These are phyloP conservation scores for Hedychridium roseum DNA, from an alignment of 2,888 invertebrate genomes.

Conservation along the genomic window DNA sequence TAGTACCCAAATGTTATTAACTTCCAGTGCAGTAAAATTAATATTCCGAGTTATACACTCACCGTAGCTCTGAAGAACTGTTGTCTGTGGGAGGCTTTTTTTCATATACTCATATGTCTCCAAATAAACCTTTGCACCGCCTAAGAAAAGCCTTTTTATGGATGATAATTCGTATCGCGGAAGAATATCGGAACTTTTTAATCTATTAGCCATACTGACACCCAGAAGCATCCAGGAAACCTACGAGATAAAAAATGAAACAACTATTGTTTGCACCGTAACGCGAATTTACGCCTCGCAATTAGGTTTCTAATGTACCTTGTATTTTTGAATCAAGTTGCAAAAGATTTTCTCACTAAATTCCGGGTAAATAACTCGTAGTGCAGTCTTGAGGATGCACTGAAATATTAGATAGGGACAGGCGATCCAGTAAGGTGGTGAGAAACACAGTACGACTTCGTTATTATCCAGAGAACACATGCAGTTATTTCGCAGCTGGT, in stretches of 20 bases:
- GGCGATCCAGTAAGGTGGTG: conserved; percentile 37
- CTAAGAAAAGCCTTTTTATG: conserved; percentile 31
- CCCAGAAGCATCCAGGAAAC: conserved; percentile 37
- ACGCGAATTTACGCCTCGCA: conserved; percentile 1
- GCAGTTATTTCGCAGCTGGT: conserved; percentile 15
- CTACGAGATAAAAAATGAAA: conserved; percentile 23
- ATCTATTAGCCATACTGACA: conserved; percentile 30
- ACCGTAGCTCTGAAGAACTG: conserved; percentile 41
- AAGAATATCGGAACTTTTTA: conserved; percentile 35
- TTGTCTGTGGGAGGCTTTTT: conserved; percentile 26
- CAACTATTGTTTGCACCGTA: conserved; percentile 6
- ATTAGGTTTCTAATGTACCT: conserved; percentile 16
- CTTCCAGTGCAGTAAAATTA: neutral
- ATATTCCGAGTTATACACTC: conserved; percentile 14
- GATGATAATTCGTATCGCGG: conserved; percentile 36
- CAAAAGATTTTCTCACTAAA: conserved; percentile 22
- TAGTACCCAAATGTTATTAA: neutral
- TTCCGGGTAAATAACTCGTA: conserved; percentile 29
- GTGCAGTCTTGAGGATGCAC: conserved; percentile 14
- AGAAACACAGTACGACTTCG: conserved; percentile 28
- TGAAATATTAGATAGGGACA: conserved; percentile 20
- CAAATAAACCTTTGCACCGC: conserved; percentile 39
- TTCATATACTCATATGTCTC: conserved; percentile 29
- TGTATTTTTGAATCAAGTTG: conserved; percentile 32
- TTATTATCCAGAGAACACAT: conserved; percentile 9